Evolutionary conservation across 2,113 vertebrate species (phyloP), one percentile per base, ranked within the genome.

Genomic region (Corydoras sp.): DNA sequence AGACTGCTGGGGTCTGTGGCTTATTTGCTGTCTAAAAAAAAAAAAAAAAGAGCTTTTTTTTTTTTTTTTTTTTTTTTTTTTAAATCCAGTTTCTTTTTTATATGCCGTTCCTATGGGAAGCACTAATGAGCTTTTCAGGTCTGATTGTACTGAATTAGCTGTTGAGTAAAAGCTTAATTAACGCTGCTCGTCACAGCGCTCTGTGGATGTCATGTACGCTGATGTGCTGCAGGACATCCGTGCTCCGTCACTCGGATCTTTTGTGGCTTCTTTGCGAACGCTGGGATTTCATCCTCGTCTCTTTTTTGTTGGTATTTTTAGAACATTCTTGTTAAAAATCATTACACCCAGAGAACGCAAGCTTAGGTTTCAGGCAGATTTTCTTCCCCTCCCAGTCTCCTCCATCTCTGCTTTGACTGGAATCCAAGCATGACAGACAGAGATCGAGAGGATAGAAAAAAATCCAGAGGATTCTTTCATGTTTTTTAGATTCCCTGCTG

Each of bases 341-440:
- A 65, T 77, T 73, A 74, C 53, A 43, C 53, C 51, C 48, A 31
- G 51, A 59, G 63, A 32, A 31, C 62, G 69, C 32, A 50, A 59
- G 69, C 70, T 70, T 55, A 31, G 62, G 55, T 67, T 49, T 62
- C 31, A 50, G 35, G 54, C 62, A 35, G 56, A 67, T 59, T 58
- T 65, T n/a, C 24, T 14, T 30, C 31, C 14, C 54, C 49, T 49
- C 9, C 2, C 51, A 64, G 15, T 18, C 69, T 79, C 11, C 18
- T 12, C 30, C 50, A 29, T 55, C 59, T 56, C 55, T 10, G 15
- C 72, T 49, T 78, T 83, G 77, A 81, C 73, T 80, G 32, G 31
- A 84, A 81, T 82, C 72, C 72, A 69, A 81, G 72, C 73, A 59
- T 79, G 76, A 79, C 65, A 32, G 67, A 30, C 60, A 64, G 64